phyloP scores from a whole-genome alignment of 2,113 vertebrate genomes.

The Poeciliopsis prolifica region DNA sequence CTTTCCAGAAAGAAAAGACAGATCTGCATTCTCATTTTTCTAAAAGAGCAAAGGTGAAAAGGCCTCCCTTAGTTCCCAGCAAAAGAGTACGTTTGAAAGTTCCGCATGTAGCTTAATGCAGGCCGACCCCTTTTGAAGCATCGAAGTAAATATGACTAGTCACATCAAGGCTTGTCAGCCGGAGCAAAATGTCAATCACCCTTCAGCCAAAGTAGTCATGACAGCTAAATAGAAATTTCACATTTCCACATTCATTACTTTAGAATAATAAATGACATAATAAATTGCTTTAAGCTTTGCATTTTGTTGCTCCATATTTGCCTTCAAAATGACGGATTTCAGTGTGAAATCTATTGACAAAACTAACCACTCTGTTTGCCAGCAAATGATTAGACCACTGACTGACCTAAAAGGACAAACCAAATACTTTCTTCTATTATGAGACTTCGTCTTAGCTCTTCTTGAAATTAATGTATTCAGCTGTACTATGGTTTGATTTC shows the following conservation, averaged over 20 bases:
- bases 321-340: constrained; percentile 63
- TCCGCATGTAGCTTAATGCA: constrained; percentile 60
- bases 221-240: constrained; percentile 80
- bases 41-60: constrained; percentile 38
- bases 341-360: constrained; percentile 54
- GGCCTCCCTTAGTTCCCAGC: background rate
- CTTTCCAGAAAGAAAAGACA: background rate
- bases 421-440: constrained; percentile 41
- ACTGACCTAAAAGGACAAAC: constrained; percentile 52
- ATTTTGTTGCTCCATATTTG: constrained; percentile 60
- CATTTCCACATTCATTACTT: constrained; percentile 77
- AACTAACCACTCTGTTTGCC: constrained; percentile 37
- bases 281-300: constrained; percentile 72
- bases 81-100: constrained; percentile 69
- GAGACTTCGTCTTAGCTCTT: constrained; percentile 51
- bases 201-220: constrained; percentile 77
- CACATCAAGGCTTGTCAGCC: constrained; percentile 66
- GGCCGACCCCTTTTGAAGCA: constrained; percentile 53
- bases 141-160: constrained; percentile 73
- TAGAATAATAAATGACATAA: constrained; percentile 78
- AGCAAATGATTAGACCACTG: constrained; percentile 40
- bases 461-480: constrained; percentile 64
- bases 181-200: constrained; percentile 80
- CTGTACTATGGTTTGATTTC: constrained; percentile 50
- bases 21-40: background rate